These are phyloP conservation scores for Lophochroa leadbeateri DNA, from an alignment of 2,113 vertebrate genomes.

Conservation along the genomic window DNA sequence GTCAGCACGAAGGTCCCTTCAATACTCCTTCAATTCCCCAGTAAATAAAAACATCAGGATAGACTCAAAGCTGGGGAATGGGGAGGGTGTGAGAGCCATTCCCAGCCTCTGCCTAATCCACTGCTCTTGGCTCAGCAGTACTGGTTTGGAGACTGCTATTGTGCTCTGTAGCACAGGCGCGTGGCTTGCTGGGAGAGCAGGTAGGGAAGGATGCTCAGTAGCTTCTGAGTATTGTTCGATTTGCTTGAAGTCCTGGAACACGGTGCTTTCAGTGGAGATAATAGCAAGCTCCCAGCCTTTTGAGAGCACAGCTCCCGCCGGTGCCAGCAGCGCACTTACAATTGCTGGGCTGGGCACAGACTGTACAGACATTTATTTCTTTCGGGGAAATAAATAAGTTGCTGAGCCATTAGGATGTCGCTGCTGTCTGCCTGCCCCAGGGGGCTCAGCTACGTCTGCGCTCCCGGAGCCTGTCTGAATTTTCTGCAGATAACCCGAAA, in stretches of 20 bases:
- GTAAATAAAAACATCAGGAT: neutral
- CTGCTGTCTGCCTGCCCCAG: neutral
- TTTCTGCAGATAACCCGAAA: neutral
- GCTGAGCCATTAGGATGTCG: neutral
- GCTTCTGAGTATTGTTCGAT: neutral
- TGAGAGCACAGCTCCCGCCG: neutral
- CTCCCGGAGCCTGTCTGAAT: neutral
- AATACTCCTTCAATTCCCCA: neutral
- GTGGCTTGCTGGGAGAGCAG: neutral
- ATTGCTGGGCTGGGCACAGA: neutral
- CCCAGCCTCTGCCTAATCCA: neutral
- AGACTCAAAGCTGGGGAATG: neutral
- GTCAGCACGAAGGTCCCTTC: neutral
- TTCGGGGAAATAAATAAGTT: conserved; percentile 13
- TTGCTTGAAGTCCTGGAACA: conserved; percentile 14
- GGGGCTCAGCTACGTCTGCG: neutral
- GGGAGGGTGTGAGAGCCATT: neutral
- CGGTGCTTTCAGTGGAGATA: neutral
- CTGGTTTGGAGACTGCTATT: neutral
- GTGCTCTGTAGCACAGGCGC: neutral
- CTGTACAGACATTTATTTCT: conserved; percentile 11
- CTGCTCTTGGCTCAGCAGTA: neutral
- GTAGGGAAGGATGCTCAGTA: neutral
- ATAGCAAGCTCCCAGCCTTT: neutral
- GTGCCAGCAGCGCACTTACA: conserved; percentile 38